Conservation (phyloP, 37 sponge, comb jelly and placozoan species). For the Axinella damicornis region DNA sequence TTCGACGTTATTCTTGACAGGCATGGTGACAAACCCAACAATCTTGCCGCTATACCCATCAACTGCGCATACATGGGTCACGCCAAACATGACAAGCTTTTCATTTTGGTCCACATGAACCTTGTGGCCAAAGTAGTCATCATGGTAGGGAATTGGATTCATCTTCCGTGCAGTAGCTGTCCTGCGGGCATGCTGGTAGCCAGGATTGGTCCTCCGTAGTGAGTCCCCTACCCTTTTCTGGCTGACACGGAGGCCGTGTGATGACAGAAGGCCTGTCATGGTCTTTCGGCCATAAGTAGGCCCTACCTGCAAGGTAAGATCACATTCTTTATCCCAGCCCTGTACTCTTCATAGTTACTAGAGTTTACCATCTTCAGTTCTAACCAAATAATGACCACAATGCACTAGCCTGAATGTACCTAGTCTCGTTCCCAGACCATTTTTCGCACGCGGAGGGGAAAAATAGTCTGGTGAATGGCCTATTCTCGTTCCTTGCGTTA, state of each 20-base stretch:
- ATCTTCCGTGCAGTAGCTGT: slow-evolving; percentile 18
- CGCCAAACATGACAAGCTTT: slow-evolving; percentile 76
- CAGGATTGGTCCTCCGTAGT: slow-evolving; percentile 23
- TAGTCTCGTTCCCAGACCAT: no score
- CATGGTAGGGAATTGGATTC: slow-evolving; percentile 34
- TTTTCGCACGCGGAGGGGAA: no score
- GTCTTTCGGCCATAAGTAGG: slow-evolving; percentile 62
- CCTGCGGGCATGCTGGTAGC: slow-evolving; percentile 36
- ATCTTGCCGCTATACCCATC: slow-evolving; percentile 78
- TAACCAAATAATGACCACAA: no score
- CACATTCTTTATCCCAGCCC: no score
- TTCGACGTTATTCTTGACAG: slow-evolving; percentile 66
- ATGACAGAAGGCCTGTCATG: slow-evolving; percentile 56
- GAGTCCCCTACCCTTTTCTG: slow-evolving; percentile 47
- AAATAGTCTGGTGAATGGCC: no score
- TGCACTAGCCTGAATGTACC: no score
- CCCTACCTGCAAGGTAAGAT: slow-evolving; percentile 45
- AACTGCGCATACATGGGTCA: slow-evolving; percentile 60
- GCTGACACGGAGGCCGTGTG: slow-evolving; percentile 26
- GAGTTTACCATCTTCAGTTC: no score
- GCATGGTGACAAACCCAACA: slow-evolving; percentile 63
- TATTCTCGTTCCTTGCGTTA: no score
- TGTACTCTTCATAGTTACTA: no score
- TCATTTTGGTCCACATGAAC: slow-evolving; percentile 77
- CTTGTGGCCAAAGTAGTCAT: slow-evolving; percentile 75